These are phyloP conservation scores for Caenorhabditis sinica DNA, from an alignment of 2,888 invertebrate species.

Conservation along the genomic window DNA sequence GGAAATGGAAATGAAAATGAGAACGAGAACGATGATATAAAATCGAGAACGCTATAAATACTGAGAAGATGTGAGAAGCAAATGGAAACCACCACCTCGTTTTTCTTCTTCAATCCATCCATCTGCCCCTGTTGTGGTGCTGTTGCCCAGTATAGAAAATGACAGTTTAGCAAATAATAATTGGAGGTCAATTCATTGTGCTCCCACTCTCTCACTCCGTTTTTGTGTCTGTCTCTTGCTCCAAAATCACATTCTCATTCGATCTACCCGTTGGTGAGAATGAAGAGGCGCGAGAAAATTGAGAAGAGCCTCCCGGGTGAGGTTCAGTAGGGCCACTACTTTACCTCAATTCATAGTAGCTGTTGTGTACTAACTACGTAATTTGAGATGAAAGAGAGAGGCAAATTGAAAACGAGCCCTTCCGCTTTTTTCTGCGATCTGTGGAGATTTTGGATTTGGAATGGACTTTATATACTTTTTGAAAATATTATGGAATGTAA, in stretches of 20 bases:
- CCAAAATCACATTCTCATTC: constrained; percentile 14
- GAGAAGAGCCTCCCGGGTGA: constrained; percentile 2
- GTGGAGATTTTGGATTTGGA: not conserved
- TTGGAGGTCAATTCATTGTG: constrained; percentile 54
- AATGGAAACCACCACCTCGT: not conserved
- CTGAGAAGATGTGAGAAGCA: constrained; percentile 30
- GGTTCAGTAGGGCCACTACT: constrained; percentile 16
- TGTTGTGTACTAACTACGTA: constrained; percentile 41
- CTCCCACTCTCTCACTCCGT: constrained; percentile 1
- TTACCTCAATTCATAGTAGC: constrained; percentile 43
- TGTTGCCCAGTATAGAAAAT: constrained; percentile 23
- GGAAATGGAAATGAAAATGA: constrained; percentile 8
- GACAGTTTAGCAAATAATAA: constrained; percentile 61
- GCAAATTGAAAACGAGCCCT: constrained; percentile 40
- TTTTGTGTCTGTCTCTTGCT: not conserved
- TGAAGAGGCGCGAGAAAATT: constrained; percentile 49
- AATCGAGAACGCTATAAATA: constrained; percentile 33
- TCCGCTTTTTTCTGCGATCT: constrained; percentile 21
- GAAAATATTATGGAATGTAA: no score
- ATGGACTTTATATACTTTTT: no score
- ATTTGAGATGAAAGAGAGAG: constrained; percentile 43
- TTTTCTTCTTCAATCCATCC: not conserved
- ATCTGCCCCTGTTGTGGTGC: not conserved
- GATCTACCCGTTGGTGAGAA: not conserved
- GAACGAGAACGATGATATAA: constrained; percentile 1